phyloP scores from a whole-genome alignment of 2,888 invertebrate genomes.

The Lasioglossum villosulum region DNA sequence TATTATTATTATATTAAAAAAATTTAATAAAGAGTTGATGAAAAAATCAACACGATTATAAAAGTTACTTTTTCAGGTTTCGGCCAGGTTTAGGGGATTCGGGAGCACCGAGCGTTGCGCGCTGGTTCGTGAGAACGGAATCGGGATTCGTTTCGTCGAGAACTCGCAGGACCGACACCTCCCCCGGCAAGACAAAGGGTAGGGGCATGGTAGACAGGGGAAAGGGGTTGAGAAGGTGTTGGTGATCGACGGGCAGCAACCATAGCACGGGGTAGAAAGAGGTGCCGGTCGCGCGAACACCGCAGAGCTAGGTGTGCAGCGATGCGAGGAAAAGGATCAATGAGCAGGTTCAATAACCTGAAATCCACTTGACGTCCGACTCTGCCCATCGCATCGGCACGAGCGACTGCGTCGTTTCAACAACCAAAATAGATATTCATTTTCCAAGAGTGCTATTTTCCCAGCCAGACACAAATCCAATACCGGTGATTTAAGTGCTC shows the following conservation, averaged over 20 bases:
- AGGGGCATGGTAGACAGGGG: background rate
- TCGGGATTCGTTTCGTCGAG: background rate
- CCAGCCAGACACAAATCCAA: conserved; percentile 72
- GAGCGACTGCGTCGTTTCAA: conserved; percentile 75
- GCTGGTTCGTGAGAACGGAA: no score
- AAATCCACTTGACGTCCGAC: conserved; percentile 81
- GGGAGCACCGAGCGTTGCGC: no score
- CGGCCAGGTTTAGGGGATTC: no score
- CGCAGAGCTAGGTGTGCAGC: conserved; percentile 59
- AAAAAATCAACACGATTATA: no score
- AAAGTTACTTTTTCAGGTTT: no score
- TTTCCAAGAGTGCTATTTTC: conserved; percentile 75
- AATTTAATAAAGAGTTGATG: no score
- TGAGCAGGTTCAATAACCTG: conserved; percentile 83
- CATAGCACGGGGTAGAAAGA: background rate
- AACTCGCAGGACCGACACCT: background rate
- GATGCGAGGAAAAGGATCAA: conserved; percentile 78
- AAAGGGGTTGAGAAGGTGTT: background rate
- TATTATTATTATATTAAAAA: no score
- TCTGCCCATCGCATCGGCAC: conserved; percentile 63
- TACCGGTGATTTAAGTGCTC: conserved; percentile 67
- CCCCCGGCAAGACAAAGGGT: background rate
- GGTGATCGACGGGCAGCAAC: conserved; percentile 1
- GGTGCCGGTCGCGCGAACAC: conserved; percentile 36
- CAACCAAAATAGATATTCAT: conserved; percentile 80